Base-by-base conservation (phyloP, 1,140 invertebrate species). In the Camponotus floridanus region DNA sequence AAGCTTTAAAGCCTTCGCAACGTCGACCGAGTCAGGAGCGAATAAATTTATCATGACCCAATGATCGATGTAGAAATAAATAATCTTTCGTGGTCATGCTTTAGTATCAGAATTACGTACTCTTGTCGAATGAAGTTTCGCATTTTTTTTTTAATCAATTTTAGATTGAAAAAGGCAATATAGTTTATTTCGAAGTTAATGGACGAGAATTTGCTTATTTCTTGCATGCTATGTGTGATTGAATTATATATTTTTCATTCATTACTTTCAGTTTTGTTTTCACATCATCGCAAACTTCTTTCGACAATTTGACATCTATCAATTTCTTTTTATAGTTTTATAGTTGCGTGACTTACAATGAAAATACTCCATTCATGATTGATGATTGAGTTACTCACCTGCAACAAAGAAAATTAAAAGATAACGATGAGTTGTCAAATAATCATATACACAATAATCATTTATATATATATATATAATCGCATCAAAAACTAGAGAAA, bases 51-150 rank as follows among this genome's bases (percentile, higher is more conserved):
- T 93, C 91, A 89, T 90, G 89, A 86, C 89, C 93, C 92, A 94
- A 93, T 92, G 92, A 93, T 94, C 92, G 91, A 88, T 79, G 73
- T 67, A 85, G 89, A 93, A 93, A 92, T 94, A 93, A 94, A 91
- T 92, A 91, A 93, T 93, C 91, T 92, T 91, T 90, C 89, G 70
- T 86, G 59, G 31, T 74, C 31, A 42, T 11, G 26, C n/a, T 26
- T 80, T 68, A 64, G 61, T 64, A 31, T 9, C 8, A 48, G 1
- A 33, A 36, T 62, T 31, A 33, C 26, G 11, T 64, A 45, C 74
- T 76, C 26, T 45, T 33, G 5, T 9, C 6, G 18, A 18, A 45
- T 7, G 5, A 33, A 18, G 39, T 68, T 55, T 68, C 31, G 13
- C 31, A 33, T n/a, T 15, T 5, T 33, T 45, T 45, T 21, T 51